These are phyloP conservation scores for Triplophysa siluroides DNA, from an alignment of 2,113 vertebrate genomes.

Conservation along the genomic window DNA sequence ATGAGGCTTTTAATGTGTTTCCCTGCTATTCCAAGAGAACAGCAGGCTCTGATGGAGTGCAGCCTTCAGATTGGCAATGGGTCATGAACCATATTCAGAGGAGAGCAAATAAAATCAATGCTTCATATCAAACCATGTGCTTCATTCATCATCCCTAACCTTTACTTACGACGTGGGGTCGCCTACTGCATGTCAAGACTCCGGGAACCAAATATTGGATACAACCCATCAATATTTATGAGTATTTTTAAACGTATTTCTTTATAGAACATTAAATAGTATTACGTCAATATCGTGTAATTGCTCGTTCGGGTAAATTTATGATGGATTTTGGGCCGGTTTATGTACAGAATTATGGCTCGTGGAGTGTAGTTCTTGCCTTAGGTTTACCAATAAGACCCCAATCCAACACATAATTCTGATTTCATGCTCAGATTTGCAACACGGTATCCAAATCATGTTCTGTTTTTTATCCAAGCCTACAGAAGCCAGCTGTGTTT, in stretches of 20 bases:
- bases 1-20: slow-evolving; percentile 56
- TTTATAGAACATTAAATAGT: neutral
- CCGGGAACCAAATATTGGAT: neutral
- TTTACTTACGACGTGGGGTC: slow-evolving; percentile 16
- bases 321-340: slow-evolving; percentile 13
- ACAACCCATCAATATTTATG: slow-evolving; percentile 23
- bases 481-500: slow-evolving; percentile 57
- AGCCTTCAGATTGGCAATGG: slow-evolving; percentile 50
- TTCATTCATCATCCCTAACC: slow-evolving; percentile 47
- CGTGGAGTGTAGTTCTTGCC: slow-evolving; percentile 21
- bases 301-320: slow-evolving; percentile 40
- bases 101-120: slow-evolving; percentile 45
- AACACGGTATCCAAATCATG: slow-evolving; percentile 51
- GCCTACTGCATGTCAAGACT: slow-evolving; percentile 21
- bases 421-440: slow-evolving; percentile 43
- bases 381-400: slow-evolving; percentile 40
- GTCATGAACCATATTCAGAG: slow-evolving; percentile 51
- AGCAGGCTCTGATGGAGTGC: slow-evolving; percentile 44
- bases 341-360: slow-evolving; percentile 40
- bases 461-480: slow-evolving; percentile 58
- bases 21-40: slow-evolving; percentile 47
- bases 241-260: neutral
- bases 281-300: slow-evolving; percentile 41
- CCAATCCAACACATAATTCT: slow-evolving; percentile 35
- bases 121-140: slow-evolving; percentile 46